Base-by-base conservation (phyloP, 2,113 vertebrate species). In the Heptranchias perlo region DNA sequence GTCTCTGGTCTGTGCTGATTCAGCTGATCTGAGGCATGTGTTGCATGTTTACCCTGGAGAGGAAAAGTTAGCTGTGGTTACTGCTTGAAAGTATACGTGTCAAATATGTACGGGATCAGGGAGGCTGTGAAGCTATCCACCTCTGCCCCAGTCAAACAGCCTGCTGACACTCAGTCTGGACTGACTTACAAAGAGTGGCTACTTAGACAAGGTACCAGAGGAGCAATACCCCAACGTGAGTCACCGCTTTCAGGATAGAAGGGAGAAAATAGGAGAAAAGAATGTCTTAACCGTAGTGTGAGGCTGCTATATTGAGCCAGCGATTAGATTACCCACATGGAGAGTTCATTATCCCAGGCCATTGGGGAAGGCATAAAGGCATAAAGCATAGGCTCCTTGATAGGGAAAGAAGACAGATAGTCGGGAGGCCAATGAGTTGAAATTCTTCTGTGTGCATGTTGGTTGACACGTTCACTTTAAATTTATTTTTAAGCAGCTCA, bases 401-500 rank as follows among this genome's bases (percentile, higher is more conserved):
- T 31, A 52, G 47, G 47, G 84, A 52, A 21, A 31, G 25, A 25
- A 89, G 86, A 25, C 47, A 31, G 87, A 91, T 3, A 58, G 87
- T 1, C 11, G 14, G 87, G 52, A 61, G 87, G 87, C 61, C 54
- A 61, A 0, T 14, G 54, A 92, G 87, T 92, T 91, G 11, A 91
- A 35, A 91, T 91, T 58, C 52, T n/a, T 93, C 58, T n/a, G 0
- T 64, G 49, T 52, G 84, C 25, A 69, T 28, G 25, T 28, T 87
- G 8, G 84, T 21, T 58, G 18, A 35, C 89, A 92, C 35, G 39
- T 35, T n/a, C n/a, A n/a, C n/a, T n/a, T n/a, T n/a, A n/a, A n/a
- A n/a, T n/a, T 92, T 92, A 92, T 92, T 92, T 92, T 92, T 92
- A 92, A 92, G 39, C 28, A 61, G 31, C 4, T 62, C 18, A 62